Evolutionary conservation across 92 coral and sea anemone species (phyloP).

Genomic region (Palythoa grandiflora): DNA sequence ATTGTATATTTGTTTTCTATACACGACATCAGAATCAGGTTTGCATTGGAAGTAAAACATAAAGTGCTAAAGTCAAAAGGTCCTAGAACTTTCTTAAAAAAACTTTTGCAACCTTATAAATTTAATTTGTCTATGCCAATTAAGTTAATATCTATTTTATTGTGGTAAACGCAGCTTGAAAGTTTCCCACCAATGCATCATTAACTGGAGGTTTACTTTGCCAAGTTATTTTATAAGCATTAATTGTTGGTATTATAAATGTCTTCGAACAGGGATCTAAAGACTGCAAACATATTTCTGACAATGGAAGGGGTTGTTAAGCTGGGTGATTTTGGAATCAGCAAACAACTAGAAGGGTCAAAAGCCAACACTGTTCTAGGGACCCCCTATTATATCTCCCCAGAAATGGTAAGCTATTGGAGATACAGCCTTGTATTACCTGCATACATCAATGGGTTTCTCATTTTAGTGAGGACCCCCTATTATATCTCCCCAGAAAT

Average conservation of each 20-base stretch:
- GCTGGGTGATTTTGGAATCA: constrained; percentile 98
- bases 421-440: not conserved
- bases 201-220: no score
- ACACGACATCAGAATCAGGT: no score
- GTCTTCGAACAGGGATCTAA: constrained; percentile 79
- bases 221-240: not conserved
- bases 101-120: no score
- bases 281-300: constrained; percentile 95
- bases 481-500: constrained; percentile 49
- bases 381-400: constrained; percentile 98
- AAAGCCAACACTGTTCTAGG: constrained; percentile 98
- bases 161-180: no score
- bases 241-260: not conserved
- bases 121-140: no score
- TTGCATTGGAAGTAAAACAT: no score
- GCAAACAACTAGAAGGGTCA: constrained; percentile 97
- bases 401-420: constrained; percentile 86
- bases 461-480: constrained; percentile 34
- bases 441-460: not conserved
- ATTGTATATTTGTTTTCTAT: no score
- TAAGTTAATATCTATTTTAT: no score
- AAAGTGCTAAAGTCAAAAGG: no score
- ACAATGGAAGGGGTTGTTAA: constrained; percentile 97
- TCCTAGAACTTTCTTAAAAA: no score
- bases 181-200: no score